Conservation (phyloP, 2,797 vertebrate species). For the Mormyrus proboscirostris region DNA sequence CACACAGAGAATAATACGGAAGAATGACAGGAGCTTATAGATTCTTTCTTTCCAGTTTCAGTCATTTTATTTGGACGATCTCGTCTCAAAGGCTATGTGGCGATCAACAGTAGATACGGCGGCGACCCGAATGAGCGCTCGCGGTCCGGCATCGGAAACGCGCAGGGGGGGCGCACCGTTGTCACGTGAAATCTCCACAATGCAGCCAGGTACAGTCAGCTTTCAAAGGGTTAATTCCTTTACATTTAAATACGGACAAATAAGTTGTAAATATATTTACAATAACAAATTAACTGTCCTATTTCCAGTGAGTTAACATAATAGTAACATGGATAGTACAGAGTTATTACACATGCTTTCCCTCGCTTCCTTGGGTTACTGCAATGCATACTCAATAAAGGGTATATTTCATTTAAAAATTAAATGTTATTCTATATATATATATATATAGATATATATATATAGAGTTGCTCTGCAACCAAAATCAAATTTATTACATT, state of each 20-base stretch:
- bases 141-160: background rate
- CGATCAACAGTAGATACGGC: conserved; percentile 35
- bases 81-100: conserved; percentile 36
- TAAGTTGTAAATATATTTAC: conserved; percentile 58
- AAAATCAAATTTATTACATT: conserved; percentile 63
- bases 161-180: background rate
- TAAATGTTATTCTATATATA: conserved; percentile 71
- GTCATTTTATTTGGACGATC: conserved; percentile 37
- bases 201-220: conserved; percentile 44
- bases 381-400: conserved; percentile 49
- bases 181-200: conserved; percentile 32
- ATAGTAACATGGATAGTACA: conserved; percentile 50
- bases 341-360: conserved; percentile 49
- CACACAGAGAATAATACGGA: background rate
- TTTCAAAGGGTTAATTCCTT: conserved; percentile 37
- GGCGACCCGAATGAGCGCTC: background rate
- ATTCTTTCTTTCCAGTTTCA: conserved; percentile 64
- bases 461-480: conserved; percentile 85
- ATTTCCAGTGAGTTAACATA: conserved; percentile 61
- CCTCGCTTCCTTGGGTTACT: conserved; percentile 37
- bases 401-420: conserved; percentile 65
- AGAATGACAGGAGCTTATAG: background rate
- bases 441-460: conserved; percentile 41
- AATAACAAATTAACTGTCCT: conserved; percentile 51
- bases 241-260: conserved; percentile 66